Evolutionary conservation across 1,140 invertebrate genomes (phyloP).

Genomic region (Calycopis cecrops): DNA sequence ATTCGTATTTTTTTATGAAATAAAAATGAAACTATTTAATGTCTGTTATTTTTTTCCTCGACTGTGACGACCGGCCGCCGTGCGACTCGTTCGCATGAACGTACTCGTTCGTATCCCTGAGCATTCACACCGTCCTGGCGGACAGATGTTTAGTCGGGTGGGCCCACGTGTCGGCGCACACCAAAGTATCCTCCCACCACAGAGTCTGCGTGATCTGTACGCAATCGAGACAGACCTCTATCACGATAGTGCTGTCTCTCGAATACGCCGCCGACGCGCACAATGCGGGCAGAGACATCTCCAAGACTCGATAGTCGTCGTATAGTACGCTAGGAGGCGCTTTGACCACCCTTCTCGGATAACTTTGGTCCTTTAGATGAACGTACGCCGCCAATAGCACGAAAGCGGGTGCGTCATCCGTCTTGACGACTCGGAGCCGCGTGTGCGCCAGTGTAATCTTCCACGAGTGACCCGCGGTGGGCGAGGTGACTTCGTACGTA

Average conservation of each 20-base stretch:
- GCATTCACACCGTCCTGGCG: constrained; percentile 12
- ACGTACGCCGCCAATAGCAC: constrained; percentile 1
- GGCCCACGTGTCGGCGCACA: constrained; percentile 14
- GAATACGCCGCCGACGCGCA: constrained; percentile 2
- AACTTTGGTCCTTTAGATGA: constrained; percentile 8
- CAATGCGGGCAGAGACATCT: constrained; percentile 10
- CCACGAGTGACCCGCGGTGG: constrained; percentile 7
- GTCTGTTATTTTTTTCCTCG: too few relatives aligned
- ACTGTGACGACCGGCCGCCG: too few relatives aligned
- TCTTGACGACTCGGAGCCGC: not conserved
- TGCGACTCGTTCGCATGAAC: constrained; percentile 10
- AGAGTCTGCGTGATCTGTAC: constrained; percentile 11
- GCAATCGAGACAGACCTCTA: constrained; percentile 6
- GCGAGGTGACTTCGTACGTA: constrained; percentile 11
- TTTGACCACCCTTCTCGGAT: constrained; percentile 9
- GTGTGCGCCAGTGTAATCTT: constrained; percentile 8
- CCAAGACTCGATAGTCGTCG: constrained; percentile 11
- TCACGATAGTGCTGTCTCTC: constrained; percentile 8
- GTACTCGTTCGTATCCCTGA: constrained; percentile 11
- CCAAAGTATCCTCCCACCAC: constrained; percentile 7
- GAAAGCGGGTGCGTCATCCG: constrained; percentile 2
- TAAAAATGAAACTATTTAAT: too few relatives aligned
- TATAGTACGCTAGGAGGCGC: constrained; percentile 10
- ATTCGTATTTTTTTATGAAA: too few relatives aligned
- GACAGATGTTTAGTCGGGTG: constrained; percentile 10